A percentile compares a stretch with the other conserved stretches of the same genome.
These are phyloP conservation scores for Leptinotarsa texana DNA, from an alignment of 1,140 invertebrate genomes.

Conservation along the genomic window DNA sequence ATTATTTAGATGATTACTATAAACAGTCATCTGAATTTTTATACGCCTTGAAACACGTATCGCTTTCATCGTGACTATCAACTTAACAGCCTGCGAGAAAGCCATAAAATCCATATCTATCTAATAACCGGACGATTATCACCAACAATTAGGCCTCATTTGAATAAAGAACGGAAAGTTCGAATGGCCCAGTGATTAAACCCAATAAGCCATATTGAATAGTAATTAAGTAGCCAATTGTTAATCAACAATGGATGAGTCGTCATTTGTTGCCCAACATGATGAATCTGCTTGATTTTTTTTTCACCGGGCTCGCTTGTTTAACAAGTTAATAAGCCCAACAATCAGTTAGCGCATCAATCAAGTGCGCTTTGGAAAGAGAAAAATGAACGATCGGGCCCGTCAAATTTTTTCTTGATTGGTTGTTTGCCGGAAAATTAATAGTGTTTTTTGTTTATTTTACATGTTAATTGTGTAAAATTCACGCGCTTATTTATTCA, in stretches of 20 bases:
- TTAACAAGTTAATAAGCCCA: slow-evolving; percentile 55
- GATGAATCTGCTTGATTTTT: slow-evolving; percentile 40
- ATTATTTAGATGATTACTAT: too few relatives aligned
- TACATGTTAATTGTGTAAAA: slow-evolving; percentile 57
- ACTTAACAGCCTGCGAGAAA: neutral
- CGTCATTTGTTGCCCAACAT: slow-evolving; percentile 44
- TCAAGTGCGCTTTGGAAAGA: slow-evolving; percentile 36
- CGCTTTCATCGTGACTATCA: too few relatives aligned
- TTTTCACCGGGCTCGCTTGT: slow-evolving; percentile 41
- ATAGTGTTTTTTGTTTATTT: slow-evolving; percentile 56
- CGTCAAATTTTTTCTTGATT: slow-evolving; percentile 54
- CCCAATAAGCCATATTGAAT: slow-evolving; percentile 44
- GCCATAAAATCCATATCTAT: neutral
- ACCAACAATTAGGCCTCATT: slow-evolving; percentile 5
- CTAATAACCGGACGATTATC: neutral
- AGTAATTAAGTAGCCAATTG: slow-evolving; percentile 43
- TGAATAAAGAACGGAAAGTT: neutral
- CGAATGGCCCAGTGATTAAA: slow-evolving; percentile 37
- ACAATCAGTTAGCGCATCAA: slow-evolving; percentile 54
- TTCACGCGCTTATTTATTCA: slow-evolving; percentile 57
- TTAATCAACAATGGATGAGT: slow-evolving; percentile 44
- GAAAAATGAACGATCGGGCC: slow-evolving; percentile 21
- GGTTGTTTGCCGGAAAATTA: slow-evolving; percentile 54
- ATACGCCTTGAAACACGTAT: too few relatives aligned
- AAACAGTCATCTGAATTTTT: too few relatives aligned